Evolutionary conservation across 2,888 invertebrate genomes (phyloP).

Genomic region (Netelia virgata): DNA sequence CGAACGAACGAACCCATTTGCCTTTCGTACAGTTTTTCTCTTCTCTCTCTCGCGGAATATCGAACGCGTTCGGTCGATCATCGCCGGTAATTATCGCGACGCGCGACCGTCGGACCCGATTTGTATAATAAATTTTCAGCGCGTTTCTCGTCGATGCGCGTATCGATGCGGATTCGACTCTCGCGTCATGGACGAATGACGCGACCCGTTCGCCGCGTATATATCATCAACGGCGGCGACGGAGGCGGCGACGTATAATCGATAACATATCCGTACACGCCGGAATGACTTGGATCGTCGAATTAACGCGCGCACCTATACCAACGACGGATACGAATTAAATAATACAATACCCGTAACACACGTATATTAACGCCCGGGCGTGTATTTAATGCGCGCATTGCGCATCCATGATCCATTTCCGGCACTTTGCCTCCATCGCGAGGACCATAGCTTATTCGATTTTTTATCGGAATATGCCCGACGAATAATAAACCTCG

Average conservation of each 20-base stretch:
- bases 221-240: too few relatives aligned
- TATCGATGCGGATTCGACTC: conserved; percentile 43
- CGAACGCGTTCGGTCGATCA: conserved; percentile 10
- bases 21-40: neutral
- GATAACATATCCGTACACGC: conserved; percentile 72
- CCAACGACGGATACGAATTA: conserved; percentile 52
- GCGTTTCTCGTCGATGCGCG: neutral
- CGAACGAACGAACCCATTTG: neutral
- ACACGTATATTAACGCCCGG: too few relatives aligned
- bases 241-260: conserved; percentile 78
- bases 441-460: too few relatives aligned
- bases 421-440: too few relatives aligned
- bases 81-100: conserved; percentile 32
- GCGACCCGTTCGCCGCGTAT: too few relatives aligned
- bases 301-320: conserved; percentile 72
- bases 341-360: conserved; percentile 47
- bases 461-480: too few relatives aligned
- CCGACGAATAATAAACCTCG: too few relatives aligned
- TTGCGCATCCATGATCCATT: too few relatives aligned
- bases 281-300: conserved; percentile 80
- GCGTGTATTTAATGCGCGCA: too few relatives aligned
- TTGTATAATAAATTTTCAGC: too few relatives aligned
- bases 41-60: neutral
- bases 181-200: too few relatives aligned
- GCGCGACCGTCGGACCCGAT: neutral